phyloP scores from a whole-genome alignment of 2,797 vertebrate species.

The Ctenopoma multispine region DNA sequence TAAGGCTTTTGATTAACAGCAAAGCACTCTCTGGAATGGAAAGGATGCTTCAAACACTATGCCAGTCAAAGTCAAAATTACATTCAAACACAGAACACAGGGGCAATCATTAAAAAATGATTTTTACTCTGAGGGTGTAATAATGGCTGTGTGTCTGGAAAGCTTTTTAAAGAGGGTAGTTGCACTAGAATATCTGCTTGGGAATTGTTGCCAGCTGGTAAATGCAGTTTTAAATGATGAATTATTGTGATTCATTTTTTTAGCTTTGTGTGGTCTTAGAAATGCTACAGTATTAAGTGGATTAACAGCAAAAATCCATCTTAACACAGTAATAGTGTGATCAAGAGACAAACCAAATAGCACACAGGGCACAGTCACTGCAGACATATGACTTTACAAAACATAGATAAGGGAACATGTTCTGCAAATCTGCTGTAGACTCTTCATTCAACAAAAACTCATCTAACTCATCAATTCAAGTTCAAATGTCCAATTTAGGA shows the following conservation, averaged over 20 bases:
- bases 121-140: constrained; percentile 28
- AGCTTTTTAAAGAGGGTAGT: constrained; percentile 21
- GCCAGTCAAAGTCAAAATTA: constrained; percentile 53
- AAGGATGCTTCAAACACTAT: constrained; percentile 48
- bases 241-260: constrained; percentile 21
- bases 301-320: constrained; percentile 18
- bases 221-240: constrained; percentile 25
- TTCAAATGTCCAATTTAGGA: constrained; percentile 9
- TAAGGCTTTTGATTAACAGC: constrained; percentile 43
- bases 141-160: constrained; percentile 27
- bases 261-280: not conserved
- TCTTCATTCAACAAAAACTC: constrained; percentile 24
- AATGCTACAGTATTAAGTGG: not conserved
- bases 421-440: too few relatives aligned
- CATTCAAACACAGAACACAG: constrained; percentile 8
- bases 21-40: constrained; percentile 31
- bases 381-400: constrained; percentile 20
- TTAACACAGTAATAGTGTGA: not conserved
- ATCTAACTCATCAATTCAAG: constrained; percentile 30
- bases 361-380: constrained; percentile 1
- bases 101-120: constrained; percentile 43
- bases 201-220: constrained; percentile 26
- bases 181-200: constrained; percentile 26
- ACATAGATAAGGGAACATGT: constrained; percentile 6
- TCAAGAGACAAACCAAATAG: constrained; percentile 16